Conservation (phyloP, 1,140 invertebrate genomes). For the Anastrepha obliqua region DNA sequence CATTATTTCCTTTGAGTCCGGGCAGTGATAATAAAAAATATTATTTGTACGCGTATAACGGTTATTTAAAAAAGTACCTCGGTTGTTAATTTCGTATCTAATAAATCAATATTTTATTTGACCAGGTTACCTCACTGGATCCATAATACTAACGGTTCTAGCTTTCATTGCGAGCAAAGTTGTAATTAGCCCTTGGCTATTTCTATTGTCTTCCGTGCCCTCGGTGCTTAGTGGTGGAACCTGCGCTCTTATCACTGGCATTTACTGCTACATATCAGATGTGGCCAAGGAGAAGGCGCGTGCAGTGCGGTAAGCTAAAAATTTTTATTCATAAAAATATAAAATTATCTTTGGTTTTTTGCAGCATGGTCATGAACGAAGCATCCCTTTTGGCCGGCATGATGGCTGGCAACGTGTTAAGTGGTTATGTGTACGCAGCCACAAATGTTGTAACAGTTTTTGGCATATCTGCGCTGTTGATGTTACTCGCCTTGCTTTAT, state of each 20-base stretch:
- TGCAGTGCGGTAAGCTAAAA: slow-evolving; percentile 71
- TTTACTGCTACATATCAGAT: slow-evolving; percentile 80
- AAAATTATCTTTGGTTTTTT: slow-evolving; percentile 51
- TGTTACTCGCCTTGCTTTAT: slow-evolving; percentile 67
- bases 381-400: slow-evolving; percentile 77
- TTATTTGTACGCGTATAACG: too few species aligned
- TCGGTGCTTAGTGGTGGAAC: slow-evolving; percentile 78
- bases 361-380: slow-evolving; percentile 80
- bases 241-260: slow-evolving; percentile 77
- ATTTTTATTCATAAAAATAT: neutral
- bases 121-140: slow-evolving; percentile 65
- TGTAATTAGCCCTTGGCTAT: slow-evolving; percentile 77
- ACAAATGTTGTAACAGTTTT: slow-evolving; percentile 63
- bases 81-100: neutral
- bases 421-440: slow-evolving; percentile 71
- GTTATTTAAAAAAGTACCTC: neutral
- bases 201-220: slow-evolving; percentile 78
- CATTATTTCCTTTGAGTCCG: too few species aligned
- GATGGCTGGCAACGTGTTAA: slow-evolving; percentile 78
- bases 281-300: slow-evolving; percentile 77
- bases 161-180: slow-evolving; percentile 63
- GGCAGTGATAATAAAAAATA: too few species aligned
- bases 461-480: slow-evolving; percentile 61
- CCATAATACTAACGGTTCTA: slow-evolving; percentile 63
- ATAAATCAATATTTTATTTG: neutral